These are phyloP conservation scores for Plutomurus gul DNA, from an alignment of 1,140 invertebrate species.

Conservation along the genomic window DNA sequence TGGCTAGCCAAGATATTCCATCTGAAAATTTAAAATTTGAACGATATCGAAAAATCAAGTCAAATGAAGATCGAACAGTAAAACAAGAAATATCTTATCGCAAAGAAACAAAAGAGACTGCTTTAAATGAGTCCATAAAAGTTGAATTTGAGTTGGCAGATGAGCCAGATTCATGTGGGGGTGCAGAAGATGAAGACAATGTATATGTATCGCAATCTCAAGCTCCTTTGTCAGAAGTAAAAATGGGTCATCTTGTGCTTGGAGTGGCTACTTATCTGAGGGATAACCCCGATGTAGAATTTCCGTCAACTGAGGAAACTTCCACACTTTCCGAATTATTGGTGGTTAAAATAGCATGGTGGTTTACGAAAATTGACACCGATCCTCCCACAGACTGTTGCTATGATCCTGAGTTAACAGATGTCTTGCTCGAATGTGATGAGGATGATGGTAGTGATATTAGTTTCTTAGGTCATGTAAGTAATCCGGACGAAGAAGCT, in stretches of 20 bases:
- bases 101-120: background rate
- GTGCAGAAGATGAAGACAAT: background rate
- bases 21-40: conserved; percentile 25
- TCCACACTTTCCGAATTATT: background rate
- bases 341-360: conserved; percentile 37
- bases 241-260: background rate
- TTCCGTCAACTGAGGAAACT: background rate
- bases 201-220: background rate
- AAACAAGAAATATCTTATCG: background rate
- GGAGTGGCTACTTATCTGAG: background rate
- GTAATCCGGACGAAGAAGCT: conserved; percentile 21
- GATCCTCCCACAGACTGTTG: background rate
- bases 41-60: background rate
- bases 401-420: conserved; percentile 19
- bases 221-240: background rate
- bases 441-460: conserved; percentile 21
- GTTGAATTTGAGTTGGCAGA: background rate
- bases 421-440: background rate
- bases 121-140: background rate
- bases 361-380: conserved; percentile 29
- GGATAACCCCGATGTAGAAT: background rate
- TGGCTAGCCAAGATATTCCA: background rate
- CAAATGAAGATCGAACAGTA: background rate
- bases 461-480: conserved; percentile 44
- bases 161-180: background rate